Conservation (phyloP, 2,797 vertebrate species). For the Erpetoichthys calabaricus region DNA sequence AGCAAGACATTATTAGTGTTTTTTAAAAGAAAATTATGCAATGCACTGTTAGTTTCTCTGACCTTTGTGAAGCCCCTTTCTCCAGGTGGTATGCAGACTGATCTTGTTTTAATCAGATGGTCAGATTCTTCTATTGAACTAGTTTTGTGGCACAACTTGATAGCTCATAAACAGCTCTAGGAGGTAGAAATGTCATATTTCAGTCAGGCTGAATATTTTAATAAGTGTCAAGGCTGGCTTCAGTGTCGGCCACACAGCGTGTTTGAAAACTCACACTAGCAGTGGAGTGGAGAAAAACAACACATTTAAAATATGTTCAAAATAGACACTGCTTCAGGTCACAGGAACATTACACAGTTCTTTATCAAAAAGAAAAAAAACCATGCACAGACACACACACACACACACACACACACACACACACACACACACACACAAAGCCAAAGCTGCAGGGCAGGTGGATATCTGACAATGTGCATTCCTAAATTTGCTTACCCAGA, state of each 20-base stretch:
- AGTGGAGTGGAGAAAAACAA: constrained; percentile 14
- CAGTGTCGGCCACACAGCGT: constrained; percentile 22
- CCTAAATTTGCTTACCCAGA: constrained; percentile 44
- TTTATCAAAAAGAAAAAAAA: constrained; percentile 23
- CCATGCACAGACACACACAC: not conserved
- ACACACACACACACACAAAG: not conserved
- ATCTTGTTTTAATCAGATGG: constrained; percentile 22
- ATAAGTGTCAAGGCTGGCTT: constrained; percentile 15
- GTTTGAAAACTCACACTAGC: constrained; percentile 26
- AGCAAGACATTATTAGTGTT: no score
- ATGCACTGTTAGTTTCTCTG: not conserved
- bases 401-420: no score
- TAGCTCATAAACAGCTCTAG: constrained; percentile 15
- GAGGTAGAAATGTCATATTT: constrained; percentile 21
- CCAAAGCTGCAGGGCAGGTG: constrained; percentile 35
- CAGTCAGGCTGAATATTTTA: constrained; percentile 14
- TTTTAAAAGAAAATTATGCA: no score
- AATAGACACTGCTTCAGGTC: constrained; percentile 19
- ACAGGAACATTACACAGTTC: constrained; percentile 24
- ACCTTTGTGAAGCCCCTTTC: constrained; percentile 8
- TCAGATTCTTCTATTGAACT: constrained; percentile 11
- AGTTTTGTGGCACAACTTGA: constrained; percentile 15
- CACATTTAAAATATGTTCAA: constrained; percentile 22
- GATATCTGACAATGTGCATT: constrained; percentile 43
- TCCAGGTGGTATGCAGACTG: constrained; percentile 10